A percentile compares a stretch with the other conserved stretches of the same genome.
These are phyloP conservation scores for Puffinus mauretanicus DNA, from an alignment of 2,113 vertebrate genomes.

Conservation along the genomic window DNA sequence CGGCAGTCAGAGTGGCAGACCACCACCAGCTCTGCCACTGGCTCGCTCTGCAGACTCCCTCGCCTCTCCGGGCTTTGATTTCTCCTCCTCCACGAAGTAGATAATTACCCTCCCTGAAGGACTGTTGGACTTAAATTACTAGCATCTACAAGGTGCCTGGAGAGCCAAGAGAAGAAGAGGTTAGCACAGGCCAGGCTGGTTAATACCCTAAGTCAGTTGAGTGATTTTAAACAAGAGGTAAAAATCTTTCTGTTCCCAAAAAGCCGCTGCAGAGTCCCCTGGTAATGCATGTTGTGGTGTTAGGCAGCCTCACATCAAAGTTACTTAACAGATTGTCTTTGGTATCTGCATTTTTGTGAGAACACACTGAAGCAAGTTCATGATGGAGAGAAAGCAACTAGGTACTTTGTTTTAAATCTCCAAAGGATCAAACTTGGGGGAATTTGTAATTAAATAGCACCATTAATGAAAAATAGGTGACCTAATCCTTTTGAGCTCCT, in stretches of 20 bases:
- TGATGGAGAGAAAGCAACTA: neutral
- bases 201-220: accelerated
- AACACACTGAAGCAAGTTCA: neutral
- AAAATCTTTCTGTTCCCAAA: neutral
- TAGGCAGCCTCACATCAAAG: neutral
- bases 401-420: neutral
- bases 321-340: neutral
- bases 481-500: neutral
- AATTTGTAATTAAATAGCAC: neutral
- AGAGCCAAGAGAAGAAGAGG: neutral
- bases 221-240: neutral
- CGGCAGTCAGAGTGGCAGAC: neutral
- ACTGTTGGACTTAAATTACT: neutral
- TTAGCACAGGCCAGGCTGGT: neutral
- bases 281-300: neutral
- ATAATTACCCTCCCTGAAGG: neutral
- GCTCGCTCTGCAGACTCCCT: neutral
- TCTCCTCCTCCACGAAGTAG: neutral
- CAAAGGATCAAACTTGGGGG: neutral
- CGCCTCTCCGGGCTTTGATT: neutral
- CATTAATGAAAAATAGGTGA: neutral
- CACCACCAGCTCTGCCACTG: neutral
- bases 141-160: neutral
- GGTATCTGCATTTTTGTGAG: neutral
- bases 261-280: neutral